A percentile compares a stretch with the other conserved stretches of the same genome.
Evolutionary conservation across 2,888 invertebrate genomes (phyloP).

Genomic region (Nesidiocoris tenuis): DNA sequence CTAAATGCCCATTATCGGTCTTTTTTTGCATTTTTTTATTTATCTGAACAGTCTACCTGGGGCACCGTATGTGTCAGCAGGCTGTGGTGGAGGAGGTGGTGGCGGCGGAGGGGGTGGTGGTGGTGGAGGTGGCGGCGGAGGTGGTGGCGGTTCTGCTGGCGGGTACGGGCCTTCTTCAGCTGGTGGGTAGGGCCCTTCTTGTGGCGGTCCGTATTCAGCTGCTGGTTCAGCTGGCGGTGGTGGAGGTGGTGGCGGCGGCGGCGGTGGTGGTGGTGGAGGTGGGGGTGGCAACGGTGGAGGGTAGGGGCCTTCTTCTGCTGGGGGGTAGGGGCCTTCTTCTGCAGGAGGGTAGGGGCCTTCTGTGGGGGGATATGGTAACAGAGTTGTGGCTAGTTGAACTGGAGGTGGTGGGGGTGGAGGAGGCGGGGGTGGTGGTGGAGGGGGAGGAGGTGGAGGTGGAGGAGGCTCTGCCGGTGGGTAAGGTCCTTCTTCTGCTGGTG

Average conservation of each 20-base stretch:
- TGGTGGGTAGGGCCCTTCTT: constrained; percentile 10
- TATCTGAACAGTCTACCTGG: constrained; percentile 49
- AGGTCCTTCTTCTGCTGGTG: background rate
- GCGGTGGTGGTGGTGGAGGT: constrained; percentile 22
- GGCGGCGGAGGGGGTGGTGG: constrained; percentile 48
- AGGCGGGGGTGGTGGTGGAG: constrained; percentile 52
- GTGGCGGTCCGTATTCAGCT: constrained; percentile 22
- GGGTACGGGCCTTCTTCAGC: background rate
- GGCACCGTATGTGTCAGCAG: constrained; percentile 49
- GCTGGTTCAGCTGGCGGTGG: constrained; percentile 8
- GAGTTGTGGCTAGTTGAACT: too few relatives aligned
- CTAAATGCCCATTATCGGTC: too few relatives aligned
- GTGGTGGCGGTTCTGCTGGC: constrained; percentile 51
- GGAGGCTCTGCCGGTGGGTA: constrained; percentile 46
- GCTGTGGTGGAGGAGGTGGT: constrained; percentile 53
- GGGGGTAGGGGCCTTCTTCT: background rate
- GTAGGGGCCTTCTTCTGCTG: constrained; percentile 14
- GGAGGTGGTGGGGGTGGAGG: constrained; percentile 51
- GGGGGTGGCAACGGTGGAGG: constrained; percentile 8
- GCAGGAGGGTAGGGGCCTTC: background rate
- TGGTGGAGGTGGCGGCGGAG: constrained; percentile 54
- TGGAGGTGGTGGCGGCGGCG: constrained; percentile 18
- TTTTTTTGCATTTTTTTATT: too few relatives aligned
- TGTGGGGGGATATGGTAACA: constrained; percentile 53
- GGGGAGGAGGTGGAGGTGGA: constrained; percentile 53